Evolutionary conservation across 2,797 vertebrate genomes (phyloP).

Genomic region (Champsocephalus esox): DNA sequence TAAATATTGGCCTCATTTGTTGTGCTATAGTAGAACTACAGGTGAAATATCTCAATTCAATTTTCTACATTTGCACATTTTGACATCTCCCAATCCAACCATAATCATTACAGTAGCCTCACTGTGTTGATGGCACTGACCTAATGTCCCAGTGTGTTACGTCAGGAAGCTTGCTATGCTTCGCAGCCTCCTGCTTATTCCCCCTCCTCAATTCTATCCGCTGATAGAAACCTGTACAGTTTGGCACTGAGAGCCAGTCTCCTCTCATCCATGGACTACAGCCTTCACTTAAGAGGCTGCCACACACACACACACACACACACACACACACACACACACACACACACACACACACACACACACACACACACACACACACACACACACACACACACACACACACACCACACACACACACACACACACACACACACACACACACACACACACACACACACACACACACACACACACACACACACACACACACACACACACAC

Average conservation of each 20-base stretch:
- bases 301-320: conserved; percentile 32
- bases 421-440: too few species aligned
- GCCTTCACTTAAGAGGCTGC: conserved; percentile 55
- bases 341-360: too few species aligned
- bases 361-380: too few species aligned
- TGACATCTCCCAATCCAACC: not conserved
- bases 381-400: too few species aligned
- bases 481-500: too few species aligned
- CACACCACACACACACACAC: too few species aligned
- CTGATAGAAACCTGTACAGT: conserved; percentile 63
- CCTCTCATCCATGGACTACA: conserved; percentile 70
- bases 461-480: too few species aligned
- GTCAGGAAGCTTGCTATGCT: conserved; percentile 67
- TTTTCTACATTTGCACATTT: not conserved
- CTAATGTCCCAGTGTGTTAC: conserved; percentile 23
- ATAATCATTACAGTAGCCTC: conserved; percentile 4
- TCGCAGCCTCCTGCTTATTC: conserved; percentile 70
- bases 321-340: not conserved
- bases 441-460: too few species aligned
- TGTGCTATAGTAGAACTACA: not conserved
- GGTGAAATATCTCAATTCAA: not conserved
- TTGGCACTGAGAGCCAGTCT: conserved; percentile 48
- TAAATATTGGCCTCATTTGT: not conserved
- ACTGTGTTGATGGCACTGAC: conserved; percentile 23
- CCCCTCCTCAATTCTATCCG: conserved; percentile 36